phyloP scores from a whole-genome alignment of 2,888 invertebrate species.

The Hydrotaea diabolus region DNA sequence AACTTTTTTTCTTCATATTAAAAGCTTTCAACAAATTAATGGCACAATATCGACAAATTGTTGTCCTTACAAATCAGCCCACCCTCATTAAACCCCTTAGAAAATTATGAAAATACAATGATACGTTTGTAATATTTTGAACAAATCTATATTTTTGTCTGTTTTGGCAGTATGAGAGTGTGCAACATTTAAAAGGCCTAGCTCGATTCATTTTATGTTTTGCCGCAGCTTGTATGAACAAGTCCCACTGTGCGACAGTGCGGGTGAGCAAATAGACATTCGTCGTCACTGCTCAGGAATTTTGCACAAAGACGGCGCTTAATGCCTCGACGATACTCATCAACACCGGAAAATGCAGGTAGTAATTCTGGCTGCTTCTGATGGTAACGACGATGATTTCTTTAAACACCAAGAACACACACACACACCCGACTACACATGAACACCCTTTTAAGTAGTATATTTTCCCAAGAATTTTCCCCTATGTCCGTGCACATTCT shows the following conservation, averaged over 20 bases:
- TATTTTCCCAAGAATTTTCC: neutral
- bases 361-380: neutral
- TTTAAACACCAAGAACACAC: neutral
- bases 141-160: no score
- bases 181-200: neutral
- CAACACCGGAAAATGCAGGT: neutral
- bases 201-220: no score
- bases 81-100: no score
- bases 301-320: neutral
- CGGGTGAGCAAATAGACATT: neutral
- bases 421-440: neutral
- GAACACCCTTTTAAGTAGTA: neutral
- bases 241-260: neutral
- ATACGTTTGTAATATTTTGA: no score
- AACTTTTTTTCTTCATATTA: no score
- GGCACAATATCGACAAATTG: no score
- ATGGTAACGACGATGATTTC: neutral
- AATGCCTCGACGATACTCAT: neutral
- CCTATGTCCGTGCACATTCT: no score
- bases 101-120: no score
- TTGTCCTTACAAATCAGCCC: no score
- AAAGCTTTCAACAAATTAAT: no score
- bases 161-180: no score
- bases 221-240: neutral
- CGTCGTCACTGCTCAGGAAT: neutral